Conservation (phyloP, 2,113 vertebrate species). For the human region GRCh38 chr15:69660501-69661000, state of each 20-base stretch:
- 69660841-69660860: not conserved
- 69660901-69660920: not conserved
- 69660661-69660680: too few relatives aligned
- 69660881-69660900: not conserved
- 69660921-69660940: not conserved
- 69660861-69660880: not conserved
- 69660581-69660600: not conserved
- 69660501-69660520: not conserved
- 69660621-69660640: not conserved
- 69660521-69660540: too few relatives aligned
- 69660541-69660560: not conserved
- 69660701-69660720: not conserved
- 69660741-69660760: too few relatives aligned
- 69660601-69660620: not conserved
- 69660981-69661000: not conserved
- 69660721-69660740: not conserved
- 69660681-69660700: not conserved
- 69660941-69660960: not conserved
- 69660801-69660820: not conserved
- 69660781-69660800: too few relatives aligned
- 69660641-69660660: not conserved
- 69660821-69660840: too few relatives aligned
- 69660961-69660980: not conserved
- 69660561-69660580: not conserved
- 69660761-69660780: rapidly evolving